Evolutionary conservation across 2,797 vertebrate genomes (phyloP), one percentile per base, ranked within the genome.

Genomic region (Holocentrus rufus): DNA sequence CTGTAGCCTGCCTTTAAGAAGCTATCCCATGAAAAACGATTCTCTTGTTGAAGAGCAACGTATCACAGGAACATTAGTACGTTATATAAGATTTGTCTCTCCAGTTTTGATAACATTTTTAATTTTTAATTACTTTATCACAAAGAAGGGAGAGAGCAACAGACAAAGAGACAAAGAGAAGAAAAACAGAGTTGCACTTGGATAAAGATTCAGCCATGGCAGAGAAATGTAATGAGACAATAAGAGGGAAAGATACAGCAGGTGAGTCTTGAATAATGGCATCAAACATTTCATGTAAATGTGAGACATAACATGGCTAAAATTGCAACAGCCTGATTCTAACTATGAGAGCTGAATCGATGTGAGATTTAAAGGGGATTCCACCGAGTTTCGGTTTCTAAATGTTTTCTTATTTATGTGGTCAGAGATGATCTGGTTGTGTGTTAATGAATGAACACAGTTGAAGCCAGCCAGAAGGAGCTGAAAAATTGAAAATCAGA

Each of bases 1-100:
- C 93, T 93, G 92, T 88, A 44, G n/a, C 0, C 3, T 39, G 20
- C 1, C 14, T 20, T 13, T 50, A 30, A 72, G 72, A 76, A 61
- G 25, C 36, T 23, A 54, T 58, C 60, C 44, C 69, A 42, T 69
- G 50, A 74, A 76, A 53, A 63, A 31, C 14, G 14, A 17, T 3
- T 17, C 31, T 66, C 15, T 17, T 27, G 4, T 31, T 8, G n/a
- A 50, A 25, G 17, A 8, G 18, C 49, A 22, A 44, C 27, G 61
- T 60, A 66, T 1, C 13, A n/a, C 14, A 44, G 42, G 13, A 17
- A 44, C 14, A 44, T 13, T 15, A 44, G 15, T 44, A 44, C 15
- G 13, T 15, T 13, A 44, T 10, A 13, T 14, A 44, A 44, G 42
- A 44, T 17, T 13, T 44, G 42, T 15, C 42, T 44, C 42, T 15